Evolutionary conservation across 1,140 invertebrate genomes (phyloP).

Genomic region (Atta texana): DNA sequence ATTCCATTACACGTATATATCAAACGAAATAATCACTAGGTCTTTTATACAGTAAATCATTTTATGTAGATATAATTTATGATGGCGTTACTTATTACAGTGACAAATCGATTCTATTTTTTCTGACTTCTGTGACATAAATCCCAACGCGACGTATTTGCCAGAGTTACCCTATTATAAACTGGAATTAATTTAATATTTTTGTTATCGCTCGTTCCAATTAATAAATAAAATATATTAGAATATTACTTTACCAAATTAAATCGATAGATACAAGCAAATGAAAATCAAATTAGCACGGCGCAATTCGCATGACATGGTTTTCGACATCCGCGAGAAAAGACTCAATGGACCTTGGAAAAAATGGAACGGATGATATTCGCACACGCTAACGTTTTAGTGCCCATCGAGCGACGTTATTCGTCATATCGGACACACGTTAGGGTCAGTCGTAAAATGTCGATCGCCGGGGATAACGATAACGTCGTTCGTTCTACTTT

Average conservation of each 20-base stretch:
- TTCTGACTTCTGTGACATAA: too few relatives aligned
- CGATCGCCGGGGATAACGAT: conserved; percentile 66
- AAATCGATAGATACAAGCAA: background rate
- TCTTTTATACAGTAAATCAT: too few relatives aligned
- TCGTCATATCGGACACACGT: conserved; percentile 70
- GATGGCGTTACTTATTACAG: too few relatives aligned
- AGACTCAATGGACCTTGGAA: conserved; percentile 28
- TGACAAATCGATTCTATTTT: too few relatives aligned
- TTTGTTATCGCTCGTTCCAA: too few relatives aligned
- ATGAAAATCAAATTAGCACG: background rate
- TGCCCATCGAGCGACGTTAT: conserved; percentile 43
- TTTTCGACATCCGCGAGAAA: background rate
- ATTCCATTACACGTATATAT: too few relatives aligned
- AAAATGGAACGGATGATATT: conserved; percentile 37
- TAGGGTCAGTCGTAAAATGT: conserved; percentile 73
- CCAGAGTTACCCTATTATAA: too few relatives aligned
- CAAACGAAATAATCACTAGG: too few relatives aligned
- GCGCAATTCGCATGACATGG: background rate
- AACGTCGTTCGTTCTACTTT: conserved; percentile 67
- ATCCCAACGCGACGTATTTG: too few relatives aligned
- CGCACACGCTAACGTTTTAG: conserved; percentile 41
- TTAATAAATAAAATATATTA: too few relatives aligned
- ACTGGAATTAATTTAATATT: too few relatives aligned
- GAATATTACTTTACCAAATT: background rate
- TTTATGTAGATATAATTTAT: too few relatives aligned